Conservation (phyloP, 2,888 invertebrate genomes). For the Meiosimyza decipiens region DNA sequence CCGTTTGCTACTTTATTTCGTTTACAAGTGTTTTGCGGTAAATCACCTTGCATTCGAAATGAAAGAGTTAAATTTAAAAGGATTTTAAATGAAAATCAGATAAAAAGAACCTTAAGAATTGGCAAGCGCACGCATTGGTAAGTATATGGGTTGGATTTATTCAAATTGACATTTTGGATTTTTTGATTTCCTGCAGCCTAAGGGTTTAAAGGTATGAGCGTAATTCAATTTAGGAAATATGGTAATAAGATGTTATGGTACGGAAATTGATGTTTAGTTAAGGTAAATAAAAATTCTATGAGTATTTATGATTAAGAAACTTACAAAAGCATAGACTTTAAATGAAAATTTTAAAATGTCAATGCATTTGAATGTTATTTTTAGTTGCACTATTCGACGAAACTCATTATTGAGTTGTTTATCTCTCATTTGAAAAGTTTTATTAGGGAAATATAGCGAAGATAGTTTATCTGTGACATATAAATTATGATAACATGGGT, state of each 20-base stretch:
- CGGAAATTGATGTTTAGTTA: neutral
- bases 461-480: too few relatives aligned
- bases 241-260: neutral
- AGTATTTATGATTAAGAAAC: too few relatives aligned
- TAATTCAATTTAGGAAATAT: constrained; percentile 18
- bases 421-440: too few relatives aligned
- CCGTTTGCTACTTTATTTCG: neutral
- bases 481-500: too few relatives aligned
- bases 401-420: too few relatives aligned
- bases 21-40: constrained; percentile 24
- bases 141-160: constrained; percentile 16
- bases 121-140: neutral
- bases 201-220: constrained; percentile 5
- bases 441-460: too few relatives aligned
- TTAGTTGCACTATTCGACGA: too few relatives aligned
- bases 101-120: constrained; percentile 7
- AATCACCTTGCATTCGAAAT: constrained; percentile 1
- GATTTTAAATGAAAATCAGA: constrained; percentile 22
- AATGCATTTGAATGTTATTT: too few relatives aligned
- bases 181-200: neutral
- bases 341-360: too few relatives aligned
- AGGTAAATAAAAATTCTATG: neutral
- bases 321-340: too few relatives aligned
- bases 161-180: constrained; percentile 19
- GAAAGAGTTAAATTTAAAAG: constrained; percentile 6